phyloP scores from a whole-genome alignment of 2,113 vertebrate genomes.

The Albula glossodonta region DNA sequence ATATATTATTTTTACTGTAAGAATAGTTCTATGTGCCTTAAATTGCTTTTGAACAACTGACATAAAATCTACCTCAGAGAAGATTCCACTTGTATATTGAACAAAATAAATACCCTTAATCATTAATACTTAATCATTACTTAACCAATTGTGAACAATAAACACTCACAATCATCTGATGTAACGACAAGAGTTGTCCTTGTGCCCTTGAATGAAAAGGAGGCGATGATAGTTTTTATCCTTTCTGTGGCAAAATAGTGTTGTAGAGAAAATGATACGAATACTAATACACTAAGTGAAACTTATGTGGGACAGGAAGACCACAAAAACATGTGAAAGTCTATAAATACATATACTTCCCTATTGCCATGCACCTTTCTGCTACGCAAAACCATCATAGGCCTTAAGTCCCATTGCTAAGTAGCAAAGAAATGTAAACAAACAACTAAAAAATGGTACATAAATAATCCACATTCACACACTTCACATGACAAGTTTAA shows the following conservation, averaged over 20 bases:
- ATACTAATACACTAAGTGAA: conserved; percentile 5
- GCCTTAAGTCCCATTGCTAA: not conserved
- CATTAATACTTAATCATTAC: not conserved
- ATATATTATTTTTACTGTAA: not conserved
- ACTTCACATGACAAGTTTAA: no score
- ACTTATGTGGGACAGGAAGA: conserved; percentile 43
- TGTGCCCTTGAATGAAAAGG: not conserved
- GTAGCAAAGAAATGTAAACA: not conserved
- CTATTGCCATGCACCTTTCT: conserved; percentile 35
- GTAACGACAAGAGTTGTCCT: not conserved
- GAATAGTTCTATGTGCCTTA: not conserved
- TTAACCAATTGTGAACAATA: not conserved
- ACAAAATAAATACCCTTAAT: not conserved
- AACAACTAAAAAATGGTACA: not conserved
- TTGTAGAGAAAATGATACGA: not conserved
- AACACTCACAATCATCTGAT: not conserved
- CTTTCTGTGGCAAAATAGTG: not conserved
- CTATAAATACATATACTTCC: conserved; percentile 67
- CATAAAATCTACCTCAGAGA: not conserved
- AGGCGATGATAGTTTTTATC: not conserved
- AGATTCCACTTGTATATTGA: not conserved
- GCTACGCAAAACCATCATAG: not conserved
- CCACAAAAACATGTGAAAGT: conserved; percentile 29
- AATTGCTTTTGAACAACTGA: not conserved
- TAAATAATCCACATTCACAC: no score